phyloP scores from a whole-genome alignment of 2,797 vertebrate genomes.

The Orientallactaga sibirica region DNA sequence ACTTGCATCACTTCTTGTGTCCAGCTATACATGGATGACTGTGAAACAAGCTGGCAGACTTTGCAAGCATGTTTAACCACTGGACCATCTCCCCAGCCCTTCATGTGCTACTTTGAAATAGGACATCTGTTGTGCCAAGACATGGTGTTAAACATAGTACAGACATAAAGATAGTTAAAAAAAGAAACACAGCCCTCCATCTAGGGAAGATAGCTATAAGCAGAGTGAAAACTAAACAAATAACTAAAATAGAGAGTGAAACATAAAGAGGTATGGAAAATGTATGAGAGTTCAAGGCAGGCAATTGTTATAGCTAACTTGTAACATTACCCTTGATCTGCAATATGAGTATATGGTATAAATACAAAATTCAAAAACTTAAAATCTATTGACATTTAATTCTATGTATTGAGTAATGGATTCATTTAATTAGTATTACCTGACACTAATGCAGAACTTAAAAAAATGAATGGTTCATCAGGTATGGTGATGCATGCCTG shows the following conservation, averaged over 20 bases:
- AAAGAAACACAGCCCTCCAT: not conserved
- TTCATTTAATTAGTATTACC: not conserved
- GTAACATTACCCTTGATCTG: not conserved
- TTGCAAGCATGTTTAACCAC: no score
- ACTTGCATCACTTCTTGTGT: no score
- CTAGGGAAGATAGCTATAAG: not conserved
- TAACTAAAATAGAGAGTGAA: conserved; percentile 17
- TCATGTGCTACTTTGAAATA: not conserved
- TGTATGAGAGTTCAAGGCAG: not conserved
- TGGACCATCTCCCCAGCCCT: no score
- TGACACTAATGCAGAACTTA: not conserved
- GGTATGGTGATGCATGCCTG: not conserved
- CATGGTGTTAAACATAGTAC: not conserved
- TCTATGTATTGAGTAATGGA: not conserved
- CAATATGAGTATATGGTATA: not conserved
- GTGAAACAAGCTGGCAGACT: no score
- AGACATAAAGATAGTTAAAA: not conserved
- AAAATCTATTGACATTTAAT: conserved; percentile 20
- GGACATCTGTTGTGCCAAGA: not conserved
- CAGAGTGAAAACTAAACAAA: conserved; percentile 3
- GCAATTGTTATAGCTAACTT: not conserved
- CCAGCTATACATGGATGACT: no score
- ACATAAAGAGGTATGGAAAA: not conserved
- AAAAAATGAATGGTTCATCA: not conserved
- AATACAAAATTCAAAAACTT: conserved; percentile 34